Base-by-base conservation (phyloP, 2,113 vertebrate genomes). In the Oreochromis niloticus region DNA sequence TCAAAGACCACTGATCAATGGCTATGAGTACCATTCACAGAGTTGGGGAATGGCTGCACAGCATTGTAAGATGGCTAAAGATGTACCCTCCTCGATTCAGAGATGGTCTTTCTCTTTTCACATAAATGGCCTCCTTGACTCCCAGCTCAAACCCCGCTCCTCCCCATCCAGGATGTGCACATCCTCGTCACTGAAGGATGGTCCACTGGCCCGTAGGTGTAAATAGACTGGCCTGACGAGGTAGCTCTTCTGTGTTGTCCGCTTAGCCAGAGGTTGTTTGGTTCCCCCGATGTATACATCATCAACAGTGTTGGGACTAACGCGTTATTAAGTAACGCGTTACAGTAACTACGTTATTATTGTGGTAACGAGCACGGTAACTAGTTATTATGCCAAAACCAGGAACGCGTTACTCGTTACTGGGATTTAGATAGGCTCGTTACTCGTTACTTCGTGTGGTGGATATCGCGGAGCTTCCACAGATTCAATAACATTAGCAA, bases 261-360 rank as follows among this genome's bases (percentile, higher is more conserved):
- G 7, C 56, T 57, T 57, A 30, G 56, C 56, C 24, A 57, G 7
- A 30, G 13, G 56, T 57, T 30, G 3, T 57, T 57, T 57, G 24
- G 56, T 30, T 57, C 7, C 0, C 3, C 55, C 24, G 0, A 57
- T 57, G 55, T 59, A 16, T 59, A 30, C 56, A 57, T 57, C 56
- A 57, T 57, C 24, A 57, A 16, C n/a, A n/a, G n/a, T n/a, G n/a
- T n/a, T n/a, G n/a, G n/a, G n/a, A n/a, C n/a, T n/a, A n/a, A n/a
- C n/a, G n/a, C n/a, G n/a, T n/a, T n/a, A n/a, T n/a, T n/a, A n/a
- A n/a, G n/a, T n/a, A n/a, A n/a, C n/a, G n/a, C n/a, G n/a, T n/a
- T n/a, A n/a, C n/a, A n/a, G n/a, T n/a, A n/a, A n/a, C n/a, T n/a
- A n/a, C n/a, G n/a, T n/a, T n/a, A n/a, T n/a, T n/a, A n/a, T n/a